These are phyloP conservation scores for Ranitomeya variabilis DNA, from an alignment of 2,113 vertebrate genomes.

Conservation along the genomic window DNA sequence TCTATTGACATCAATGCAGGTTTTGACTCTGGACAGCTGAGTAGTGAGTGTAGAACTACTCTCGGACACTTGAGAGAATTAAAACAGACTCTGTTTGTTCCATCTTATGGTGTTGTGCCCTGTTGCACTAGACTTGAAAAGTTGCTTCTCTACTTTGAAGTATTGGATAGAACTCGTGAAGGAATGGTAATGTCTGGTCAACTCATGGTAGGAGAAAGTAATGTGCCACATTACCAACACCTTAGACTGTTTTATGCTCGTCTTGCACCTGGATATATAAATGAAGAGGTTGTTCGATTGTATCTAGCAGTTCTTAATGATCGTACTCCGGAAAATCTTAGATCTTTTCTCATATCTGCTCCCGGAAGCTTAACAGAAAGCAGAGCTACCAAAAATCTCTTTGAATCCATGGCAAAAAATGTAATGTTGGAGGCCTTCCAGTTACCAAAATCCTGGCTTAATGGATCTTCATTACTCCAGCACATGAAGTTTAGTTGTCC, in stretches of 20 bases:
- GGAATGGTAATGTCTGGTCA: conserved; percentile 87
- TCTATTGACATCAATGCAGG: conserved; percentile 86
- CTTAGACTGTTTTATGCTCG: conserved; percentile 90
- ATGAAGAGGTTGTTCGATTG: conserved; percentile 91
- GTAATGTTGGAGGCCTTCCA: conserved; percentile 88
- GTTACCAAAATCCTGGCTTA: conserved; percentile 90
- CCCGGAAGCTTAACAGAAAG: conserved; percentile 86
- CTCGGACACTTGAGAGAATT: conserved; percentile 85
- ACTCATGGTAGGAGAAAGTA: conserved; percentile 97
- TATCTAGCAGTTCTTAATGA: conserved; percentile 93
- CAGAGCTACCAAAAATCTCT: conserved; percentile 83
- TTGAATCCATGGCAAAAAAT: conserved; percentile 84
- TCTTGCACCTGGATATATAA: conserved; percentile 91
- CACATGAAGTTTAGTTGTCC: conserved; percentile 87
- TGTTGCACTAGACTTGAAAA: conserved; percentile 91
- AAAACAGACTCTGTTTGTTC: conserved; percentile 89
- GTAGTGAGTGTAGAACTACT: conserved; percentile 85
- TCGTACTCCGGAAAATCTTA: conserved; percentile 86
- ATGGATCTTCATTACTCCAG: conserved; percentile 80
- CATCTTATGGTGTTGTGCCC: conserved; percentile 91
- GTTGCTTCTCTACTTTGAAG: conserved; percentile 90
- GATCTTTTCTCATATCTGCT: conserved; percentile 89
- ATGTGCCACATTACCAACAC: conserved; percentile 93
- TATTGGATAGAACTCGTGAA: conserved; percentile 86
- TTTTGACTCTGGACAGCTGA: conserved; percentile 86